A percentile compares a stretch with the other conserved stretches of the same genome.
Conservation (phyloP, 2,113 vertebrate species). For the Pedetes capensis region DNA sequence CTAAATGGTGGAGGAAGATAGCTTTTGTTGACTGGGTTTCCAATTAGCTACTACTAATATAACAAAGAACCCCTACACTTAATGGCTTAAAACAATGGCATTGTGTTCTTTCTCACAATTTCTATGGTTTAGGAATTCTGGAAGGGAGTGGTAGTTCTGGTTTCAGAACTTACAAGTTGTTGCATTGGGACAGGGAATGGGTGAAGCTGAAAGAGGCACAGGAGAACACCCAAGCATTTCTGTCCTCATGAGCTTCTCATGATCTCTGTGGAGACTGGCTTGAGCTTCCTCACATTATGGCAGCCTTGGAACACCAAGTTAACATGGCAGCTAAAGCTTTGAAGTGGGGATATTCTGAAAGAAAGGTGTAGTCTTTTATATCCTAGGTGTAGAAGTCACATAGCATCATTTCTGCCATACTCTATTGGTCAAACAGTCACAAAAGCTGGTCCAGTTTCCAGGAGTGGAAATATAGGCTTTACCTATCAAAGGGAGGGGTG, state of each 20-base stretch:
- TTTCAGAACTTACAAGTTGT: background rate
- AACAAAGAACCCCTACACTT: background rate
- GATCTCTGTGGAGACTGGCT: background rate
- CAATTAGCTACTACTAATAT: background rate
- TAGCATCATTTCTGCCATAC: background rate
- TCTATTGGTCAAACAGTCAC: background rate
- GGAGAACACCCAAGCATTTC: background rate
- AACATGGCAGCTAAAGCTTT: background rate
- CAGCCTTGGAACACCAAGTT: background rate
- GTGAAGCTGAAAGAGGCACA: background rate
- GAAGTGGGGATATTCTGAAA: background rate
- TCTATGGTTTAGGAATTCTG: background rate
- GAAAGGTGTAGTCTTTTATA: background rate
- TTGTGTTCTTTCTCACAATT: background rate
- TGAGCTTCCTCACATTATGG: background rate
- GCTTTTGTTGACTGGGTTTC: background rate
- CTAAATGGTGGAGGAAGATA: background rate
- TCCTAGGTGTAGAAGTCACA: fast-evolving
- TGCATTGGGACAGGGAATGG: background rate
- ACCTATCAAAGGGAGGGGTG: background rate
- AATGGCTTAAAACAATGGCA: background rate
- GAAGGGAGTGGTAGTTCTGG: background rate
- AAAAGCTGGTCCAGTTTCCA: background rate
- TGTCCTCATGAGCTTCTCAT: background rate
- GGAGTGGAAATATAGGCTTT: background rate